Evolutionary conservation across 2,888 invertebrate genomes (phyloP).

Genomic region (Hyppa rectilinea): DNA sequence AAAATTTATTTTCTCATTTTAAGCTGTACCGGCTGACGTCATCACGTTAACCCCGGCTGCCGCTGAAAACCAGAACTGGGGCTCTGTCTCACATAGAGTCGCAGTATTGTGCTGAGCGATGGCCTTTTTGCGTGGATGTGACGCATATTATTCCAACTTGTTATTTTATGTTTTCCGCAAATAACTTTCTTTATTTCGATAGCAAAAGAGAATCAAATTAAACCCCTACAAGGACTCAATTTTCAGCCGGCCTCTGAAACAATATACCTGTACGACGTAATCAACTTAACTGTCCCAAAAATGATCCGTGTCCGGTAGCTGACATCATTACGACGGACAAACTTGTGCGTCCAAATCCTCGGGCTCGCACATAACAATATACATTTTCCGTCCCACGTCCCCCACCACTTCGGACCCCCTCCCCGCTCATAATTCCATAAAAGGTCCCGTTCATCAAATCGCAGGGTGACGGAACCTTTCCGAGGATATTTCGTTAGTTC

Average conservation of each 20-base stretch:
- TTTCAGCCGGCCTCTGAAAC: slow-evolving; percentile 1
- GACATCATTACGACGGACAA: slow-evolving; percentile 53
- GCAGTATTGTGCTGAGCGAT: too few species aligned
- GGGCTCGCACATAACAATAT: slow-evolving; percentile 62
- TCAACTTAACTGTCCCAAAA: slow-evolving; percentile 48
- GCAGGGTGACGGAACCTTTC: slow-evolving; percentile 68
- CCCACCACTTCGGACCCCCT: slow-evolving; percentile 54
- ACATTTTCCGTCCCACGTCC: slow-evolving; percentile 58
- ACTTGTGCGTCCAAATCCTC: slow-evolving; percentile 50
- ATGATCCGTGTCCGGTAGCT: slow-evolving; percentile 44
- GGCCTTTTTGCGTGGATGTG: too few species aligned
- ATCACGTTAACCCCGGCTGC: too few species aligned
- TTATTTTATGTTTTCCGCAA: too few species aligned
- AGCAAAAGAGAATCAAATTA: slow-evolving; percentile 18
- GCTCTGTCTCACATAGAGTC: too few species aligned
- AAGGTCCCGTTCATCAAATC: slow-evolving; percentile 73
- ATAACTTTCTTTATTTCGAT: too few species aligned
- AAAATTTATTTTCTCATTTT: too few species aligned
- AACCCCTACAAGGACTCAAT: background rate
- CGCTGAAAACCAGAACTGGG: too few species aligned
- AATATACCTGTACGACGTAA: slow-evolving; percentile 35
- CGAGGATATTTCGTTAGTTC: slow-evolving; percentile 85
- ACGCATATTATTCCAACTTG: too few species aligned
- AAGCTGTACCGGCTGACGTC: too few species aligned
- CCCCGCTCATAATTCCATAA: slow-evolving; percentile 74